Conservation (phyloP, 2,888 invertebrate genomes). For the Sesamia inferens region DNA sequence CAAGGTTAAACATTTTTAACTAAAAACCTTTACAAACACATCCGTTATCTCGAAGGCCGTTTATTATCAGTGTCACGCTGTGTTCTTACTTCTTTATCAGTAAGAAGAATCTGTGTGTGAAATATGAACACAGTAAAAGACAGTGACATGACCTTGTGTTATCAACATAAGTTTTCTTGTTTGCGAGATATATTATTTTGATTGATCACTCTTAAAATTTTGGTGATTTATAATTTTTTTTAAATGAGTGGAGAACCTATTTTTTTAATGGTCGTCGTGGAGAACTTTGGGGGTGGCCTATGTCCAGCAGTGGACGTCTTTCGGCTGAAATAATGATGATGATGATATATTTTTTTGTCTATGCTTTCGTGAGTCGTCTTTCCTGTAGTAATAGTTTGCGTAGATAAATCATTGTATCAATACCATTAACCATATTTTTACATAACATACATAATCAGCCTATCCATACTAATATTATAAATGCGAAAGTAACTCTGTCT, state of each 20-base stretch:
- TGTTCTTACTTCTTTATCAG: slow-evolving; percentile 72
- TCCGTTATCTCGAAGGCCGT: slow-evolving; percentile 73
- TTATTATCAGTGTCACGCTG: slow-evolving; percentile 72
- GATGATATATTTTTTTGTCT: no score
- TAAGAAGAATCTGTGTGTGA: slow-evolving; percentile 58
- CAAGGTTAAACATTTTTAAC: slow-evolving; percentile 15
- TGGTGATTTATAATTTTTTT: slow-evolving; percentile 9
- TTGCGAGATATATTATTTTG: slow-evolving; percentile 49
- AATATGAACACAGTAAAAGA: background rate
- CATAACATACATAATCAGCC: no score
- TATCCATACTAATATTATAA: no score
- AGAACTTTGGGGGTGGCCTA: no score
- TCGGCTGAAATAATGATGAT: no score
- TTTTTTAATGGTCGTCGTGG: no score
- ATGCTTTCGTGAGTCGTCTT: background rate
- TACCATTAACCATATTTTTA: background rate
- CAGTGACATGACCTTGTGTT: slow-evolving; percentile 61
- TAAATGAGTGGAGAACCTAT: no score
- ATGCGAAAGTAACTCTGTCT: no score
- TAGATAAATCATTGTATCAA: background rate
- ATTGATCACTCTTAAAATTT: slow-evolving; percentile 50
- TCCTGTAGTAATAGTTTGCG: background rate
- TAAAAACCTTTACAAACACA: slow-evolving; percentile 46
- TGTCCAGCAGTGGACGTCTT: no score
- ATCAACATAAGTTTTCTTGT: slow-evolving; percentile 55